A percentile compares a stretch with the other conserved stretches of the same genome.
Conservation (phyloP, 2,888 invertebrate species). For the Anagyrus pseudococci region DNA sequence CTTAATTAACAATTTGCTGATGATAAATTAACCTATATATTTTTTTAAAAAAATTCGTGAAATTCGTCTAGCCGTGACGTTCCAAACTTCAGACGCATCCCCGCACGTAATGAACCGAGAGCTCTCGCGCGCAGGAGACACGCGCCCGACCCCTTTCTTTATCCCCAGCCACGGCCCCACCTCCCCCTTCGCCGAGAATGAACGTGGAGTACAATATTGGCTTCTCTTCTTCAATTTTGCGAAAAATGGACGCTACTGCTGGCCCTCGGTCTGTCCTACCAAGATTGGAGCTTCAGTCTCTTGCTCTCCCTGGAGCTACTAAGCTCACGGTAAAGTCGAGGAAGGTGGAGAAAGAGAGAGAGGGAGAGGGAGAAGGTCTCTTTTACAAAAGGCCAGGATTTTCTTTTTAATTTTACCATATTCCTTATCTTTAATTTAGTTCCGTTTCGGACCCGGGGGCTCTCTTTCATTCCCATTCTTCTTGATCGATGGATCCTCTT, state of each 20-base stretch:
- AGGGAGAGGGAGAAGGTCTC: background rate
- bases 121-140: background rate
- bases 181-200: background rate
- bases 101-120: background rate
- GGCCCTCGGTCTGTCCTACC: too few relatives aligned
- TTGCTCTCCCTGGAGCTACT: background rate
- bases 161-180: background rate
- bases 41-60: too few relatives aligned
- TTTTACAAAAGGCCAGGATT: background rate
- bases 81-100: too few relatives aligned
- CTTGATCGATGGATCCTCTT: background rate
- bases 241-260: conserved; percentile 5
- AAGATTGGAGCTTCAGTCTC: background rate
- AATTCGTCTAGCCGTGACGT: too few relatives aligned
- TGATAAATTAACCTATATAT: too few relatives aligned
- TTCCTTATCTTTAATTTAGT: background rate
- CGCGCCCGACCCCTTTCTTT: background rate
- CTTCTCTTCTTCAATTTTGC: conserved; percentile 13
- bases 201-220: background rate
- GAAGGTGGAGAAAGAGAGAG: background rate
- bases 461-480: background rate
- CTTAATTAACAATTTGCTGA: too few relatives aligned
- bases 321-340: too few relatives aligned
- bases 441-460: background rate
- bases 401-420: background rate